Percentiles rank a stretch among this genome's conserved stretches.
Conservation (phyloP, 2,888 invertebrate species). For the Halictus ligatus region DNA sequence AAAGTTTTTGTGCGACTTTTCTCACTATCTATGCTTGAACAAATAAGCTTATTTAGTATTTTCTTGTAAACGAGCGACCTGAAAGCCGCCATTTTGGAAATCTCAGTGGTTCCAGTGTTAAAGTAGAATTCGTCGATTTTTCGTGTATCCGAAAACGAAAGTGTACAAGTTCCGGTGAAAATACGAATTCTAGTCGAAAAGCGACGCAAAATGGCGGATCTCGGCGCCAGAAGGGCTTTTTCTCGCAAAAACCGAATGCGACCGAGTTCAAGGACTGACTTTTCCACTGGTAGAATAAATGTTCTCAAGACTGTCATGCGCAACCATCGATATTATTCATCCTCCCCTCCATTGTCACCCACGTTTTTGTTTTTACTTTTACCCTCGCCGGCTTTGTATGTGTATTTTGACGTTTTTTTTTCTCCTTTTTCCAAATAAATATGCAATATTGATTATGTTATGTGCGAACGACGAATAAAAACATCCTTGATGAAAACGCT, state of each 20-base stretch:
- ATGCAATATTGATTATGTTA: constrained; percentile 60
- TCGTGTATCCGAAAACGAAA: neutral
- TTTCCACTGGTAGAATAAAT: neutral
- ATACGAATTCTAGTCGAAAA: neutral
- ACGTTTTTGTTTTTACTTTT: constrained; percentile 30
- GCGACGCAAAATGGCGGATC: neutral
- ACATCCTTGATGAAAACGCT: constrained; percentile 13
- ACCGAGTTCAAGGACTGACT: constrained; percentile 42
- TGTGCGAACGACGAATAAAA: constrained; percentile 41
- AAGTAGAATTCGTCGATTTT: neutral
- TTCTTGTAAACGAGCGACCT: too few species aligned
- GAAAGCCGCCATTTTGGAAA: too few species aligned
- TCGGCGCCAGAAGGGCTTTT: neutral
- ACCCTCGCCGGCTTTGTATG: constrained; percentile 37
- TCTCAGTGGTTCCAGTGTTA: too few species aligned
- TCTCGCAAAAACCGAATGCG: neutral
- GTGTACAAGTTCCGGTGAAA: neutral
- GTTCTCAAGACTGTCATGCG: constrained; percentile 13
- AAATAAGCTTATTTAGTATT: too few species aligned
- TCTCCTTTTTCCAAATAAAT: constrained; percentile 24
- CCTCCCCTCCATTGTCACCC: constrained; percentile 19
- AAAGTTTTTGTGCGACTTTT: too few species aligned
- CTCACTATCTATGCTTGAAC: too few species aligned
- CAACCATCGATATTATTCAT: constrained; percentile 35
- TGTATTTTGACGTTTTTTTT: constrained; percentile 16